Evolutionary conservation across 2,888 invertebrate genomes (phyloP).

Genomic region (Mimachlamys varia): DNA sequence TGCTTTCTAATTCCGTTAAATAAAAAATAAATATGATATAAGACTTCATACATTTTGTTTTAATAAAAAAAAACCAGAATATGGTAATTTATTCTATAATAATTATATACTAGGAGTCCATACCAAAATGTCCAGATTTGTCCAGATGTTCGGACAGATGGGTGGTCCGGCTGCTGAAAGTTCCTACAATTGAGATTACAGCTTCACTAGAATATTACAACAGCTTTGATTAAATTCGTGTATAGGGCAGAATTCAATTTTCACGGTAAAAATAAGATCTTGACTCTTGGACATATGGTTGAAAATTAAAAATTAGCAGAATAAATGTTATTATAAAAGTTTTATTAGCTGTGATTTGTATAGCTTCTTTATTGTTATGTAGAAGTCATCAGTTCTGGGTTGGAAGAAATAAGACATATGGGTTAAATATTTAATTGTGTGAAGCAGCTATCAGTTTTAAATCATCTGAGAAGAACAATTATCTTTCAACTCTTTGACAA

Average conservation of each 20-base stretch:
- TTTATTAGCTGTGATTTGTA: not conserved
- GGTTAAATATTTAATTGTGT: not conserved
- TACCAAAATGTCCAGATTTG: not conserved
- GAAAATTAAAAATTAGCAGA: not conserved
- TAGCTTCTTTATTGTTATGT: not conserved
- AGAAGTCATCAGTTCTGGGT: not conserved
- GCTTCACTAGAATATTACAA: not conserved
- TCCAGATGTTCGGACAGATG: not conserved
- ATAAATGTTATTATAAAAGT: not conserved
- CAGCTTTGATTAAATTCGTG: not conserved
- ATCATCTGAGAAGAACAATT: not conserved
- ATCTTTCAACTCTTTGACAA: too few species aligned
- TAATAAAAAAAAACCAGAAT: too few species aligned
- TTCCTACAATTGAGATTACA: not conserved
- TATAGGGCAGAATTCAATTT: not conserved
- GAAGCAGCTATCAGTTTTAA: not conserved
- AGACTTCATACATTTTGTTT: not conserved
- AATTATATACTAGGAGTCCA: not conserved
- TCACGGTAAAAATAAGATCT: not conserved
- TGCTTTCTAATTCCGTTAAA: not conserved
- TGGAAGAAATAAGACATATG: not conserved
- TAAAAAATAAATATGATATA: not conserved
- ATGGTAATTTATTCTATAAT: not conserved
- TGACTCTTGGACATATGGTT: not conserved
- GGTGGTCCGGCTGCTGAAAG: not conserved